These are phyloP conservation scores for Drosophila erecta DNA, from an alignment of 1,140 invertebrate genomes.

Conservation along the genomic window DNA sequence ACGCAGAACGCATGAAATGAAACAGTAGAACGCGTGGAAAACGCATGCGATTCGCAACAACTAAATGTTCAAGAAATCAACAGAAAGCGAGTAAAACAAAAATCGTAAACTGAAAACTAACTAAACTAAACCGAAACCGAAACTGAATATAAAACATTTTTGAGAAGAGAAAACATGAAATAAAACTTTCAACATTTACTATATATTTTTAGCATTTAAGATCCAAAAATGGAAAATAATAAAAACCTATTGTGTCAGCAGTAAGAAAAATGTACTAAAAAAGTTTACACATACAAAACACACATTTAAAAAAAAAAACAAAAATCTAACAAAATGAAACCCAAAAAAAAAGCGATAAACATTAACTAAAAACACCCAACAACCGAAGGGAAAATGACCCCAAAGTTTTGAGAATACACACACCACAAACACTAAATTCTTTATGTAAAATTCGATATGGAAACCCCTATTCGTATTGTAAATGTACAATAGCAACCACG, in stretches of 20 bases:
- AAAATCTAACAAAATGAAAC: slow-evolving; percentile 41
- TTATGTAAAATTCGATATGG: slow-evolving; percentile 41
- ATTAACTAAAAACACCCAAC: slow-evolving; percentile 40
- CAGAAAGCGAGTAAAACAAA: slow-evolving; percentile 21
- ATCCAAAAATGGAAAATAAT: slow-evolving; percentile 32
- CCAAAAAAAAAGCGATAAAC: slow-evolving; percentile 40
- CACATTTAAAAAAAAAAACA: slow-evolving; percentile 18
- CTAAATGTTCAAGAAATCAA: slow-evolving; percentile 9
- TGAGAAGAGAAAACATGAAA: slow-evolving; percentile 45
- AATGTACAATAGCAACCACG: slow-evolving; percentile 39
- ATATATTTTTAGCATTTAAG: slow-evolving; percentile 63
- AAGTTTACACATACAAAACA: slow-evolving; percentile 37
- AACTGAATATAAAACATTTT: slow-evolving; percentile 33
- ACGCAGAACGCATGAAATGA: slow-evolving; percentile 19
- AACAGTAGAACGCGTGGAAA: slow-evolving; percentile 8
- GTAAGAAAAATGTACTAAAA: slow-evolving; percentile 48
- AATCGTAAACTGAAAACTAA: slow-evolving; percentile 6
- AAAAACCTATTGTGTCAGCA: slow-evolving; percentile 54
- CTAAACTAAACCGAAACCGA: slow-evolving; percentile 7
- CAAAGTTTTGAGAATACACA: slow-evolving; percentile 23
- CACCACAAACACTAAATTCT: slow-evolving; percentile 28
- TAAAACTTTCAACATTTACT: slow-evolving; percentile 49
- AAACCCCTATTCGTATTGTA: slow-evolving; percentile 43
- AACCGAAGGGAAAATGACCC: slow-evolving; percentile 11
- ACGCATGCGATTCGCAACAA: slow-evolving; percentile 2